These are phyloP conservation scores for Alosa alosa DNA, from an alignment of 2,113 vertebrate species.

Conservation along the genomic window DNA sequence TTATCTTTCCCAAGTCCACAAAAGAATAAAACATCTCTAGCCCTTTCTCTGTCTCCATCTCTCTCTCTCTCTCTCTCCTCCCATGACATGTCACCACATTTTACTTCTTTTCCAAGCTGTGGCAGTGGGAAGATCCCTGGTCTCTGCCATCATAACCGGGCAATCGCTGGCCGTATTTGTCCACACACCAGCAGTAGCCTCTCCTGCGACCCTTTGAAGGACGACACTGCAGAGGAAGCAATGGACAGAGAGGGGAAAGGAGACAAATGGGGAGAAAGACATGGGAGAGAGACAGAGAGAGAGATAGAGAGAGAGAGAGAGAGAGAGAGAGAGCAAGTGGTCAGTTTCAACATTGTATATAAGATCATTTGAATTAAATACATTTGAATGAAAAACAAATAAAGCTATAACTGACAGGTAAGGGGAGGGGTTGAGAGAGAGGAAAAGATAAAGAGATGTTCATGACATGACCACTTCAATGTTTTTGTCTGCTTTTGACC, in stretches of 20 bases:
- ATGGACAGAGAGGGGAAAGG: not conserved
- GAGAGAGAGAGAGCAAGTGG: not conserved
- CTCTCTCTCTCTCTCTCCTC: constrained; percentile 40
- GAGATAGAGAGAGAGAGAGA: constrained; percentile 13
- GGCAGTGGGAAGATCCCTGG: constrained; percentile 82
- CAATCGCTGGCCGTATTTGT: constrained; percentile 90
- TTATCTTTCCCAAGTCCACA: constrained; percentile 40
- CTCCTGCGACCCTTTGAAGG: constrained; percentile 91
- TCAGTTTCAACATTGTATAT: not conserved
- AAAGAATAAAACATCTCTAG: constrained; percentile 75
- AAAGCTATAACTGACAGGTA: not conserved
- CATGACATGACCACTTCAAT: not conserved
- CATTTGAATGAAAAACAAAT: too few species aligned
- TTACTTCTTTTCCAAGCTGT: constrained; percentile 85
- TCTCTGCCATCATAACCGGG: constrained; percentile 78
- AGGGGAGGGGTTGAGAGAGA: constrained; percentile 1
- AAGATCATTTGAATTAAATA: too few species aligned
- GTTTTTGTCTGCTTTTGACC: not conserved
- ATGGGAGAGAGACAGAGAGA: not conserved
- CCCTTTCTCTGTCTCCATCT: not conserved
- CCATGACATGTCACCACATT: constrained; percentile 3
- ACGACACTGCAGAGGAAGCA: constrained; percentile 76
- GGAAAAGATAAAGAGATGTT: not conserved
- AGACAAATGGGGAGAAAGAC: constrained; percentile 37
- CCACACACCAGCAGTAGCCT: constrained; percentile 95